These are phyloP conservation scores for Echinarachnius parma DNA, from an alignment of 53 echinoderm and acorn worm genomes.

Conservation along the genomic window DNA sequence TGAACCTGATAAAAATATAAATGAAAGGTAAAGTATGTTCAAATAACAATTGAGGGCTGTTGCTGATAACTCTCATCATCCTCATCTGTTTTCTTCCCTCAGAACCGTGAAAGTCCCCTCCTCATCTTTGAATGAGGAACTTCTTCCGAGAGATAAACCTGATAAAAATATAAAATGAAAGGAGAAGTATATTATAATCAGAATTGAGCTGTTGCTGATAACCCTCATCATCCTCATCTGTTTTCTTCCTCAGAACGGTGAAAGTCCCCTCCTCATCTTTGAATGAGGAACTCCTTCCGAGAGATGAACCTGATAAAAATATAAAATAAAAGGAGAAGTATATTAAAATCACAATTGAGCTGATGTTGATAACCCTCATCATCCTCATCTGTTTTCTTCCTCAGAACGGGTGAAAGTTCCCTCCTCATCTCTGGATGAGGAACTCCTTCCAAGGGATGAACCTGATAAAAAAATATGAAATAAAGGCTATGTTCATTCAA, in stretches of 20 bases:
- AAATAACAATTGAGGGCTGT: too few species aligned
- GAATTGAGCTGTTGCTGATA: too few species aligned
- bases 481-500: conserved; percentile 61
- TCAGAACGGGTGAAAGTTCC: conserved; percentile 61
- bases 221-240: conserved; percentile 63
- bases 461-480: too few species aligned
- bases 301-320: too few species aligned
- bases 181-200: too few species aligned
- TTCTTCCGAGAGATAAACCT: conserved; percentile 15
- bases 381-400: conserved; percentile 69
- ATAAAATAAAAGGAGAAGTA: too few species aligned
- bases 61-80: too few species aligned
- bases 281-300: conserved; percentile 26
- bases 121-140: conserved; percentile 44
- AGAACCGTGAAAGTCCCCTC: conserved; percentile 60
- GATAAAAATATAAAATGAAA: too few species aligned
- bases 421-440: conserved; percentile 44
- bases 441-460: conserved; percentile 13
- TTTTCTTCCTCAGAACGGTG: conserved; percentile 79
- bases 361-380: too few species aligned
- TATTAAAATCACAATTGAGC: too few species aligned
- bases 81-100: conserved; percentile 69
- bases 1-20: conserved; percentile 2
- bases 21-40: too few species aligned
- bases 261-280: conserved; percentile 44